Evolutionary conservation across 2,113 vertebrate species (phyloP), one percentile per base, ranked within the genome.

Genomic region (Edolisoma coerulescens): DNA sequence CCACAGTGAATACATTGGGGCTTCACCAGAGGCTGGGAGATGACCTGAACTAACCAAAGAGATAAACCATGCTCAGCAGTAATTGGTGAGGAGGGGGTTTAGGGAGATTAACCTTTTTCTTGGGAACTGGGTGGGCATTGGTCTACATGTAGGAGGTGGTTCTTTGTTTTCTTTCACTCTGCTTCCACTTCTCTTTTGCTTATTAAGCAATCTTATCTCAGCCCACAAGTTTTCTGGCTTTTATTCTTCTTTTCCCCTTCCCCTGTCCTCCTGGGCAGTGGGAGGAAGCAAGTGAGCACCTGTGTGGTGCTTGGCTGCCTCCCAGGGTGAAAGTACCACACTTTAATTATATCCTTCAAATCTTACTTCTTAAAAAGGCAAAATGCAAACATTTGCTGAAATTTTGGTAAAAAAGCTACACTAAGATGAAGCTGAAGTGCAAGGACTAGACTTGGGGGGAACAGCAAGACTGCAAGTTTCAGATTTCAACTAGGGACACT

Each of bases 111-210:
- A n/a, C 7, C 13, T 28, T 77, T 69, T 74, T 41, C 37, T 23
- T 82, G 56, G 33, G 65, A 64, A 74, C 44, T 74, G 60, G 16
- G 17, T 54, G 28, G 47, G 28, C 69, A 64, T 64, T 10, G 10
- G 23, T 39, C 23, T 39, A 2, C 0, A 0, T 74, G 28, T 56
- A 26, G 20, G 35, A 70, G 20, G 42, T 75, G 37, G 20, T 85
- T 41, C 45, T 76, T 63, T 42, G 9, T 80, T 71, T 49, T 71
- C 32, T 39, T 83, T 68, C 47, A 54, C 21, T 89, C 42, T 63
- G 49, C 22, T 89, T 47, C 45, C 37, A 61, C 19, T 81, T 83
- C 12, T 78, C 26, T 35, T 71, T 71, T 63, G 23, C n/a, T 84
- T 49, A 70, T 23, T 71, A 76, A 76, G n/a, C 60, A 80, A 53